Evolutionary conservation across 2,888 invertebrate species (phyloP).

Genomic region (Salticus scenicus): DNA sequence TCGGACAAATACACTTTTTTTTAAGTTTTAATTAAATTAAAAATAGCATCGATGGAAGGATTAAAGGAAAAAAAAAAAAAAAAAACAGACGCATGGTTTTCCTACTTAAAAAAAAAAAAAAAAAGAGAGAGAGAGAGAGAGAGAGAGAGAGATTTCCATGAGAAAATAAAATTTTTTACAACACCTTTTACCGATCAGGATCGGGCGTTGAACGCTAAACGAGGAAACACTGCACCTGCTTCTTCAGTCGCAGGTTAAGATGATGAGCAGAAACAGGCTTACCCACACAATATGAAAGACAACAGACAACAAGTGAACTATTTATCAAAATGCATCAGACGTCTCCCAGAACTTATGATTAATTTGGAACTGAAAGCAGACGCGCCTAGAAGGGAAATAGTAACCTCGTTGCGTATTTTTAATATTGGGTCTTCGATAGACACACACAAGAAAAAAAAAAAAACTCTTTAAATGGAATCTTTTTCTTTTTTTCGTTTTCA

Average conservation of each 20-base stretch:
- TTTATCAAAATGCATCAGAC: background rate
- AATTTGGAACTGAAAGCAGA: background rate
- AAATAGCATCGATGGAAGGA: too few relatives aligned
- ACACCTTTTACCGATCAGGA: background rate
- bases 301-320: background rate
- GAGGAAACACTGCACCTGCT: background rate
- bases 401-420: background rate
- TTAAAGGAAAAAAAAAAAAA: too few relatives aligned
- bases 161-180: too few relatives aligned
- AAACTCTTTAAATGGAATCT: too few relatives aligned
- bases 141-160: too few relatives aligned
- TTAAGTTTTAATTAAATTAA: too few relatives aligned
- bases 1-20: too few relatives aligned
- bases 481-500: background rate
- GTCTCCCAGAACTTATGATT: background rate
- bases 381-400: background rate
- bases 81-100: too few relatives aligned
- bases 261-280: background rate
- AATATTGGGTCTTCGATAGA: too few relatives aligned
- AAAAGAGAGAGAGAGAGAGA: too few relatives aligned
- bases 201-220: background rate
- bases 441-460: too few relatives aligned
- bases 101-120: too few relatives aligned
- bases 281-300: background rate
- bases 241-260: background rate